Percentiles rank a stretch among this genome's conserved stretches.
These are phyloP conservation scores for Vanessa tameamea DNA, from an alignment of 1,140 invertebrate genomes.

Conservation along the genomic window DNA sequence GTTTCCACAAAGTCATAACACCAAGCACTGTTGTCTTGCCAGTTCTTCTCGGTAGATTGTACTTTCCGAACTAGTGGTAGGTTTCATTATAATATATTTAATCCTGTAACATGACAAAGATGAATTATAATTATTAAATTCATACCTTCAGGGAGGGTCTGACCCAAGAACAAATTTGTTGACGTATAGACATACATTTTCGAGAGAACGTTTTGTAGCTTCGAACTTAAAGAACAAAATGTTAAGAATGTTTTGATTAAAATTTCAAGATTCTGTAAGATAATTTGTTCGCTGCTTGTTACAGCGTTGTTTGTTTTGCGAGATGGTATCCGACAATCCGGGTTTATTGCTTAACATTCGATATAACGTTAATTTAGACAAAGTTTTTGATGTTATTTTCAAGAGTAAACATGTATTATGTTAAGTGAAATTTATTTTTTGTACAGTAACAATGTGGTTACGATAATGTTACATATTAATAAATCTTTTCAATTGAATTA, in stretches of 20 bases:
- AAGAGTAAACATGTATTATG: constrained; percentile 22
- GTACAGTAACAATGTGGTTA: not conserved
- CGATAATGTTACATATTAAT: too few species aligned
- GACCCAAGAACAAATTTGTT: constrained; percentile 17
- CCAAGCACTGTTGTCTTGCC: too few species aligned
- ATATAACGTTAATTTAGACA: constrained; percentile 57
- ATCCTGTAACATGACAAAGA: too few species aligned
- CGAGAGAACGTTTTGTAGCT: constrained; percentile 8
- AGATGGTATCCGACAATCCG: constrained; percentile 37
- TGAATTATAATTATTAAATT: too few species aligned
- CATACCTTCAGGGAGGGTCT: too few species aligned
- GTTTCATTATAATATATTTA: too few species aligned
- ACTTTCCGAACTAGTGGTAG: too few species aligned
- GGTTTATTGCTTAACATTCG: constrained; percentile 52
- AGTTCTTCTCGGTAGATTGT: too few species aligned
- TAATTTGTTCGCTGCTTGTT: constrained; percentile 31
- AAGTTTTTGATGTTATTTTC: constrained; percentile 51
- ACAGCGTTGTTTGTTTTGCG: constrained; percentile 46
- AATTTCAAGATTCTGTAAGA: constrained; percentile 37
- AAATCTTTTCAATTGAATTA: too few species aligned
- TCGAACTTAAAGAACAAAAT: constrained; percentile 29
- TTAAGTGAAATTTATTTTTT: not conserved
- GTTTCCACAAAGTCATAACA: too few species aligned
- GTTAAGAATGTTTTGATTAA: constrained; percentile 39
- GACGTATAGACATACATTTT: constrained; percentile 28